A percentile compares a stretch with the other conserved stretches of the same genome.
Conservation (phyloP, 1,140 invertebrate genomes). For the Diprion similis region DNA sequence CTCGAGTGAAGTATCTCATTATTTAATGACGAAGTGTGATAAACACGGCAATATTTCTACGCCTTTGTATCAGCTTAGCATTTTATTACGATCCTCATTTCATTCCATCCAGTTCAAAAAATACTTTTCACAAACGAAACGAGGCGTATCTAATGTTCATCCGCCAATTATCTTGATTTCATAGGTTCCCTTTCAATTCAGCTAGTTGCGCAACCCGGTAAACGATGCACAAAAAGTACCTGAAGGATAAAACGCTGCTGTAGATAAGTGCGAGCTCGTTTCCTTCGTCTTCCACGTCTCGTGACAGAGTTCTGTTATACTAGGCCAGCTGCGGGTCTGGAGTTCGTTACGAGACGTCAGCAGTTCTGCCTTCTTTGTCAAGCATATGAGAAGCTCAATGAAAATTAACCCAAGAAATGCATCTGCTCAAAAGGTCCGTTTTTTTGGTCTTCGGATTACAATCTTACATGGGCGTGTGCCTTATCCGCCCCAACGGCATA, state of each 20-base stretch:
- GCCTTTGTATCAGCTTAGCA: too few species aligned
- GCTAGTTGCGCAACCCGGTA: not conserved
- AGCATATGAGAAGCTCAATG: not conserved
- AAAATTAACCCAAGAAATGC: not conserved
- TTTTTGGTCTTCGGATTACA: not conserved
- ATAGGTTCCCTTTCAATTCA: constrained; percentile 1
- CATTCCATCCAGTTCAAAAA: not conserved
- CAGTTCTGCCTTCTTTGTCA: not conserved
- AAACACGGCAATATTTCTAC: too few species aligned
- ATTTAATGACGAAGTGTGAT: too few species aligned
- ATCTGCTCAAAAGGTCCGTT: not conserved
- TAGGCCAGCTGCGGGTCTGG: not conserved
- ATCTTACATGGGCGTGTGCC: not conserved
- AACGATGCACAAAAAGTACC: not conserved
- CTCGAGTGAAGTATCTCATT: too few species aligned
- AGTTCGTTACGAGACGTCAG: not conserved
- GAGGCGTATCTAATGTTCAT: constrained; percentile 5
- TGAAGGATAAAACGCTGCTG: not conserved
- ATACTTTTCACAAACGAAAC: not conserved
- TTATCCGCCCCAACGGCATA: too few species aligned
- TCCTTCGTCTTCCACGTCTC: not conserved
- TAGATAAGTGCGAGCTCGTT: not conserved
- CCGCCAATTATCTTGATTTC: not conserved
- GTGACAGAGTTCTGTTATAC: not conserved
- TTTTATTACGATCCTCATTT: not conserved